Conservation (phyloP, 2,888 invertebrate species). For the Meteorus colon region DNA sequence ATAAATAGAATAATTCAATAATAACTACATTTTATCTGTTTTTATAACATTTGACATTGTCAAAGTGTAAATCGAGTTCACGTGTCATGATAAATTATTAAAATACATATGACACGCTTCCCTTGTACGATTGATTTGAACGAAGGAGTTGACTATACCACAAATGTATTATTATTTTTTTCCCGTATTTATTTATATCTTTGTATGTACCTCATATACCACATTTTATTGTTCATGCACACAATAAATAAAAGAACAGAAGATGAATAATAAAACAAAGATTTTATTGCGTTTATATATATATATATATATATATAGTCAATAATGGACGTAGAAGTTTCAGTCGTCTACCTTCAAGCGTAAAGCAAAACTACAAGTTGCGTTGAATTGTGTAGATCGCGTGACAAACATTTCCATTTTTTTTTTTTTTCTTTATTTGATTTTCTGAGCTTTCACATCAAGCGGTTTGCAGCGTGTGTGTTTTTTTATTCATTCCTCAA, state of each 20-base stretch:
- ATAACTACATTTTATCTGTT: not conserved
- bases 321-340: not conserved
- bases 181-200: not conserved
- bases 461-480: slow-evolving; percentile 10
- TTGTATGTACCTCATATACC: not conserved
- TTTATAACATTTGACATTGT: not conserved
- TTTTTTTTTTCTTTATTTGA: slow-evolving; percentile 39
- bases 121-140: slow-evolving; percentile 10
- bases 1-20: not conserved
- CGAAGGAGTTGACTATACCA: too few species aligned
- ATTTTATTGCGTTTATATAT: not conserved
- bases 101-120: not conserved
- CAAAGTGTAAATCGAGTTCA: not conserved
- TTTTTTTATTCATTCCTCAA: not conserved
- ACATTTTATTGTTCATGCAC: not conserved
- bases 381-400: slow-evolving; percentile 42
- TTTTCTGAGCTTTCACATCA: slow-evolving; percentile 38
- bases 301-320: not conserved
- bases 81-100: slow-evolving; percentile 27
- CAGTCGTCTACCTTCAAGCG: slow-evolving; percentile 26
- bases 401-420: slow-evolving; percentile 42
- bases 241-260: slow-evolving; percentile 5
- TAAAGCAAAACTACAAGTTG: not conserved
- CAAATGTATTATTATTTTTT: too few species aligned
- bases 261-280: not conserved